Percentiles rank a stretch among this genome's conserved stretches.
Evolutionary conservation across 2,797 vertebrate genomes (phyloP).

Genomic region (Squalus acanthias): DNA sequence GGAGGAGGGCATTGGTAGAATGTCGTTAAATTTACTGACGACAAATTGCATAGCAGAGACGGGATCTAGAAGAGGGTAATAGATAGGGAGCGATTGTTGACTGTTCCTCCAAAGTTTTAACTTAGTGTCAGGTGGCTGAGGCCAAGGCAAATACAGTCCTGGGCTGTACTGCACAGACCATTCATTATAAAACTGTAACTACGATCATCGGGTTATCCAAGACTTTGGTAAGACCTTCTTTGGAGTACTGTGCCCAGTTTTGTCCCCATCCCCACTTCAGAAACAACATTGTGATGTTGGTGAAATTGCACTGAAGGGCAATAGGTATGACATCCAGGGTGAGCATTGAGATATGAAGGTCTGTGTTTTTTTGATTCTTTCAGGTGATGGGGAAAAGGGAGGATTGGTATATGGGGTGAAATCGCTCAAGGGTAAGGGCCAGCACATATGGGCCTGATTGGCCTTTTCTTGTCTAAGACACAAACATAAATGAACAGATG

Average conservation of each 20-base stretch:
- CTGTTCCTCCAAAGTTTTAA: background rate
- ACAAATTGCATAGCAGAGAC: background rate
- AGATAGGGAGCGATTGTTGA: background rate
- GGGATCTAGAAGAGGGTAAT: background rate
- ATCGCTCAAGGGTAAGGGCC: background rate
- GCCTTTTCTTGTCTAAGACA: background rate
- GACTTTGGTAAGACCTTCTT: background rate
- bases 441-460: background rate
- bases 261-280: background rate
- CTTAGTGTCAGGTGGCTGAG: too few relatives aligned
- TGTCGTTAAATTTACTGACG: background rate
- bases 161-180: background rate
- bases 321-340: background rate
- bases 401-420: background rate
- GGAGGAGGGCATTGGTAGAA: background rate
- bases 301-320: background rate
- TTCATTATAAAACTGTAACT: background rate
- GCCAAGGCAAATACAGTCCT: background rate
- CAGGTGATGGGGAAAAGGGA: background rate
- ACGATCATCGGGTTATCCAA: background rate
- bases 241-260: background rate
- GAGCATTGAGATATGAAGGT: background rate
- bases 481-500: background rate
- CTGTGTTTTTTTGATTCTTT: background rate
- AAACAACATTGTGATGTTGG: background rate